These are phyloP conservation scores for Myodes glareolus DNA, from an alignment of 2,113 vertebrate species.

Conservation along the genomic window DNA sequence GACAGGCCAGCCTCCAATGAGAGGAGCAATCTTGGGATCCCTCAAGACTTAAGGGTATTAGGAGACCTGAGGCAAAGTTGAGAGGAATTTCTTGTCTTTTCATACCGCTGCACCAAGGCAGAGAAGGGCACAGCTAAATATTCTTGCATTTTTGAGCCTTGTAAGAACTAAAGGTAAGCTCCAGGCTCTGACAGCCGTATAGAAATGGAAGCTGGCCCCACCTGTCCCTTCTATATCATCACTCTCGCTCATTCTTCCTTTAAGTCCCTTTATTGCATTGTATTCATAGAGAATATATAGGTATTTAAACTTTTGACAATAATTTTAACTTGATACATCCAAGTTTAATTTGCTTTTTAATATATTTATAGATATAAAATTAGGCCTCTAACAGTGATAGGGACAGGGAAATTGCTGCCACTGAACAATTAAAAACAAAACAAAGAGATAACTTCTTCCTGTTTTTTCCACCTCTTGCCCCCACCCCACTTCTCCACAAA, in stretches of 20 bases:
- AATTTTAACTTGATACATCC: conserved; percentile 86
- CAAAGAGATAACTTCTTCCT: conserved; percentile 77
- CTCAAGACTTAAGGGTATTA: conserved; percentile 25
- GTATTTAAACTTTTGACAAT: conserved; percentile 85
- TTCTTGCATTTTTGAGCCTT: not conserved
- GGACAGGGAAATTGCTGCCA: conserved; percentile 72
- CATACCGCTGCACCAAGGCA: not conserved
- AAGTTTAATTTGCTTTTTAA: conserved; percentile 85
- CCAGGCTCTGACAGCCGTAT: not conserved
- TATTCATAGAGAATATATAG: conserved; percentile 85
- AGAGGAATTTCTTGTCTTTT: conserved; percentile 37
- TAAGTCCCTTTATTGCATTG: conserved; percentile 85
- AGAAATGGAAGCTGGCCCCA: not conserved
- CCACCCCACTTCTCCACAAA: not conserved
- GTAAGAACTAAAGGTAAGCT: not conserved
- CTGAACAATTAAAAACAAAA: conserved; percentile 74
- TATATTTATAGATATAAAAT: conserved; percentile 87
- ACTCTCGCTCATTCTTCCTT: conserved; percentile 54
- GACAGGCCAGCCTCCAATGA: not conserved
- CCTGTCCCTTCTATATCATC: not conserved
- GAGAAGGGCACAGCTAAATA: not conserved
- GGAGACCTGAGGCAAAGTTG: conserved; percentile 33
- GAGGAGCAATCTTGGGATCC: not conserved
- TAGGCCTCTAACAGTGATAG: conserved; percentile 86
- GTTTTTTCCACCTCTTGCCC: not conserved